Percentiles rank a stretch among this genome's conserved stretches.
phyloP scores from a whole-genome alignment of 2,113 vertebrate genomes.

The Ailurus styani region DNA sequence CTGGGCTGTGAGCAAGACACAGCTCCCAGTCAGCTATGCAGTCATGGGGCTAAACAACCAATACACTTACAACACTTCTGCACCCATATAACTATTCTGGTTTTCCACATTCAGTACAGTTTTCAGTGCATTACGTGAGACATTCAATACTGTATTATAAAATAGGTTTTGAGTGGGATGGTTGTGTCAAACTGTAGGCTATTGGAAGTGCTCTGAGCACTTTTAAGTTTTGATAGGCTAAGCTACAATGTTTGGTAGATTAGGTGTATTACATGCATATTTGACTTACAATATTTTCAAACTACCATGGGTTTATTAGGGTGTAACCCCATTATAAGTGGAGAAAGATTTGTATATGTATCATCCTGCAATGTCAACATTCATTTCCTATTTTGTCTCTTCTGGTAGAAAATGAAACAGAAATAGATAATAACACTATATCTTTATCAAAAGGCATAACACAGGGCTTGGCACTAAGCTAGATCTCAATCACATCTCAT shows the following conservation, averaged over 20 bases:
- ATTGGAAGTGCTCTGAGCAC: not conserved
- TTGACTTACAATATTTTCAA: not conserved
- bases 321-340: not conserved
- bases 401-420: not conserved
- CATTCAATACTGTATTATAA: not conserved
- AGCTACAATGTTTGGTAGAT: not conserved
- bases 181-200: too few relatives aligned
- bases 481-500: not conserved
- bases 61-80: not conserved
- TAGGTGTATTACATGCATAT: not conserved
- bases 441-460: not conserved
- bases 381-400: not conserved
- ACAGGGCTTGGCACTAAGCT: not conserved
- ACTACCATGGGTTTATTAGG: not conserved
- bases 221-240: not conserved
- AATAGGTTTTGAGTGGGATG: not conserved
- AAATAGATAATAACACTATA: not conserved
- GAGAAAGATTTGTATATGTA: not conserved
- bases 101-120: not conserved
- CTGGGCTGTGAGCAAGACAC: not conserved
- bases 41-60: not conserved
- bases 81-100: not conserved
- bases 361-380: not conserved
- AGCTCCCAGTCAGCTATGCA: not conserved
- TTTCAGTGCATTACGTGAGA: not conserved